Evolutionary conservation across 2,797 vertebrate species (phyloP), one percentile per base, ranked within the genome.

Genomic region (Muraenolepis orangiensis): DNA sequence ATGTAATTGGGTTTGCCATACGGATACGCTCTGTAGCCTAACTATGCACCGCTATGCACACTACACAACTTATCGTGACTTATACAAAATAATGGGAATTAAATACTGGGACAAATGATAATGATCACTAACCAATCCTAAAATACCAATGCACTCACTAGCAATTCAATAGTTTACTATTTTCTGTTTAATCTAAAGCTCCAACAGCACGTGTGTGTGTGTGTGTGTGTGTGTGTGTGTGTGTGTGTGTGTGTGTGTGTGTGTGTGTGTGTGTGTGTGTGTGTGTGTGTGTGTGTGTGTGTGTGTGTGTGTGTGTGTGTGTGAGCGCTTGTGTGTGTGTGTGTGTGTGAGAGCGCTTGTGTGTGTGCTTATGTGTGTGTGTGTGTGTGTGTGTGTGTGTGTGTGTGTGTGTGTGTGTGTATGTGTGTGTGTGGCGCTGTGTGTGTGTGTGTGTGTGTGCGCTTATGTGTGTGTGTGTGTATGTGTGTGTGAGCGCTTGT

Each of bases 251-350:
- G 68, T 26, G 28, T 30, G 14, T 66, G 14, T 61, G 42, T 67
- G 68, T 68, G 61, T 30, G 73, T 69, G 68, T 66, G 31, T 70
- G 31, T 70, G 31, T 75, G 68, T 71, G 46, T 73, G 76, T 67
- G 57, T 67, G 67, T 70, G 72, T 57, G 18, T 76, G 64, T 72
- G 42, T 83, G 75, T 72, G 13, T 14, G n/a, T 68, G 57, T 72
- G 69, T 61, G 13, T 38, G 28, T 28, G 46, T 36, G 69, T 75
- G 74, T 69, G 46, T 26, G 68, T 69, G 30, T 61, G 20, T 61
- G 68, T 26, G 28, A n/a, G n/a, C n/a, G n/a, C n/a, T n/a, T 30
- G 14, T 66, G 14, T 61, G 42, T 67, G 68, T 68, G 61, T 30
- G 73, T 69, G 68, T 66, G 31, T 70, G 31, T 70, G 31, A n/a